phyloP scores from a whole-genome alignment of 1,140 invertebrate genomes.

The Andricus grossulariae region DNA sequence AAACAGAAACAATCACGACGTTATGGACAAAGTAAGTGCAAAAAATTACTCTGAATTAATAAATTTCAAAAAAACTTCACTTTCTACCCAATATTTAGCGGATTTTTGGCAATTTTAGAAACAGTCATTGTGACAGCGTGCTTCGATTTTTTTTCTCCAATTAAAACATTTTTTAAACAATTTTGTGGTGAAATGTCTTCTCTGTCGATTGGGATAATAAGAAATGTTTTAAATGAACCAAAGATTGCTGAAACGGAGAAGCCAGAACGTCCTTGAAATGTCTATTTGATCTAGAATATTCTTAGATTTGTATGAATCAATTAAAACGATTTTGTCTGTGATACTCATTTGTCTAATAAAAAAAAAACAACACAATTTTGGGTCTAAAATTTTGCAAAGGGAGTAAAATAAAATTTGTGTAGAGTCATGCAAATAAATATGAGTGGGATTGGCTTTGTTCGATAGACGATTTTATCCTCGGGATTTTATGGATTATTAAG shows the following conservation, averaged over 20 bases:
- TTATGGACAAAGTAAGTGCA: conserved; percentile 25
- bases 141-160: neutral
- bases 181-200: neutral
- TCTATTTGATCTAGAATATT: neutral
- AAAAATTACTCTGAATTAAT: neutral
- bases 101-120: neutral
- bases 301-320: neutral
- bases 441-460: no score
- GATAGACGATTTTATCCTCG: no score
- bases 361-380: neutral
- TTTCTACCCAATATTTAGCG: neutral
- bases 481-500: no score
- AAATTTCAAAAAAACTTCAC: no score
- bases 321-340: neutral
- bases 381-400: no score
- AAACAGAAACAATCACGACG: neutral
- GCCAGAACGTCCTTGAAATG: neutral
- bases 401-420: no score
- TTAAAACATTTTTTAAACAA: neutral
- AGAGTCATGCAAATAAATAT: no score
- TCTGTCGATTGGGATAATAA: neutral
- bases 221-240: neutral
- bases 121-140: conserved; percentile 26
- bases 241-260: neutral
- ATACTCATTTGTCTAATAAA: neutral